phyloP scores from a whole-genome alignment of 2,888 invertebrate genomes.

The Pelosia muscerda region DNA sequence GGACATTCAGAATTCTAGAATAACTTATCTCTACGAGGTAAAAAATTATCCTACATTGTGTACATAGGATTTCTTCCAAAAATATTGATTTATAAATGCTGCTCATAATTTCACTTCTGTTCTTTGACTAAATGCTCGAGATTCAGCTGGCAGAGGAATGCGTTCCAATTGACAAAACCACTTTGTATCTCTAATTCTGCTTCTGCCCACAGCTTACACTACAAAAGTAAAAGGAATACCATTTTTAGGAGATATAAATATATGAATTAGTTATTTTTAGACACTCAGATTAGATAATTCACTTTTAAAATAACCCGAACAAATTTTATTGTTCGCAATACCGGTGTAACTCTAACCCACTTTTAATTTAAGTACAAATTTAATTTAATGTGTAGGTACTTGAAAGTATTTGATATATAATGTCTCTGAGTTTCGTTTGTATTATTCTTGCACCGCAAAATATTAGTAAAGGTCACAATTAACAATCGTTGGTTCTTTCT shows the following conservation, averaged over 20 bases:
- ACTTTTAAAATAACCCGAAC: no score
- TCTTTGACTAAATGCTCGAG: constrained; percentile 80
- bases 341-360: no score
- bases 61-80: neutral
- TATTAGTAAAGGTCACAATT: neutral
- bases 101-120: constrained; percentile 46
- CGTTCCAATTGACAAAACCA: constrained; percentile 81
- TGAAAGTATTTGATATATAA: no score
- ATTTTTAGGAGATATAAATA: neutral
- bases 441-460: no score
- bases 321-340: no score
- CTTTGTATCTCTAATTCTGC: constrained; percentile 68
- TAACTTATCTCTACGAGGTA: neutral
- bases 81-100: neutral
- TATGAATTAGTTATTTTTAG: no score
- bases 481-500: neutral
- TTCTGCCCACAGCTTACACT: constrained; percentile 79
- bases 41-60: neutral
- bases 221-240: constrained; percentile 28
- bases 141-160: constrained; percentile 80
- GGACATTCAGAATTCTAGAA: neutral
- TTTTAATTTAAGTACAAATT: no score
- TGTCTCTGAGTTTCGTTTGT: no score
- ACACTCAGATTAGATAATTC: no score
- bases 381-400: no score